Percentiles rank a stretch among this genome's conserved stretches.
Conservation (phyloP, 2,797 vertebrate genomes). For the Enteromius argenteus region DNA sequence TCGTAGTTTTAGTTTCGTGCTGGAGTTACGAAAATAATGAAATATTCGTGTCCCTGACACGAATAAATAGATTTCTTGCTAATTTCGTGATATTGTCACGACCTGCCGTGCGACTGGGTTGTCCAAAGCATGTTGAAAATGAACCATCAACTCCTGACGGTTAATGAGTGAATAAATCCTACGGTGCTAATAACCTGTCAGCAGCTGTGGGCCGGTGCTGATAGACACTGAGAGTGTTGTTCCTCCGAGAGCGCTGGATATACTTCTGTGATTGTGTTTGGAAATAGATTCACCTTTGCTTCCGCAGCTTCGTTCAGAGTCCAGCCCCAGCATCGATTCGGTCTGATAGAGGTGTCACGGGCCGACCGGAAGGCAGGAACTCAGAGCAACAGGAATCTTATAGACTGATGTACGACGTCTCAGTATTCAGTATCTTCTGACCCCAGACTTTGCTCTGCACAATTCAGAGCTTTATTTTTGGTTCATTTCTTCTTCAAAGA, state of each 20-base stretch:
- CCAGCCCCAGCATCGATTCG: conserved; percentile 71
- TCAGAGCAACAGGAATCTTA: background rate
- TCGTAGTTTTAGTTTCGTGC: too few species aligned
- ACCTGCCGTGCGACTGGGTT: too few species aligned
- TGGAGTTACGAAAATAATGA: too few species aligned
- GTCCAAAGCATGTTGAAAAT: background rate
- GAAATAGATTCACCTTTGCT: conserved; percentile 74
- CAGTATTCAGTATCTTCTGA: conserved; percentile 59
- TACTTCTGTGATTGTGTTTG: conserved; percentile 79
- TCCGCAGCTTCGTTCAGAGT: conserved; percentile 64
- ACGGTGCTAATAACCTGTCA: conserved; percentile 7
- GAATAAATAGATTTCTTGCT: too few species aligned
- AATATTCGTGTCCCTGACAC: too few species aligned
- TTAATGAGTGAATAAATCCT: conserved; percentile 37
- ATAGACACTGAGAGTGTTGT: conserved; percentile 67
- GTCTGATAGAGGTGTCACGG: conserved; percentile 75
- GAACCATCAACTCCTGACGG: background rate
- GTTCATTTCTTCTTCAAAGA: conserved; percentile 14
- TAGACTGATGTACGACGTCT: conserved; percentile 41
- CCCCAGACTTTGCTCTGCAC: background rate
- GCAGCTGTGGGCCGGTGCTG: conserved; percentile 51
- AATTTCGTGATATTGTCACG: too few species aligned
- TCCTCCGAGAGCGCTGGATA: conserved; percentile 70
- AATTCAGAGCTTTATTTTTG: background rate
- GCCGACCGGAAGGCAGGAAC: conserved; percentile 48